phyloP scores from a whole-genome alignment of 2,113 vertebrate genomes.

The Xiphorhynchus elegans region DNA sequence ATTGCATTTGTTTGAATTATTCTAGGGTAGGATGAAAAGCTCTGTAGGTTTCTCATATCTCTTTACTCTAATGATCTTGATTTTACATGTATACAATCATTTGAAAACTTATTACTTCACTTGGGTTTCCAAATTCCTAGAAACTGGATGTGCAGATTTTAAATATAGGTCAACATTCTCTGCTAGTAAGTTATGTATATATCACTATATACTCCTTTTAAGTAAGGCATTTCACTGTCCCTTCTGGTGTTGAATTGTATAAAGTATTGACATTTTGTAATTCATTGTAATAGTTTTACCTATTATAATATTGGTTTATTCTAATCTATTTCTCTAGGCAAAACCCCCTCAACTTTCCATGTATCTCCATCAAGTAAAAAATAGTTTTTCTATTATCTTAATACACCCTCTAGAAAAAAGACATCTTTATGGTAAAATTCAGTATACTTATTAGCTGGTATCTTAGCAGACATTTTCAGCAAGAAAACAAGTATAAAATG shows the following conservation, averaged over 20 bases:
- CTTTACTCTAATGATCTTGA: neutral
- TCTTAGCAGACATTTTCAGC: neutral
- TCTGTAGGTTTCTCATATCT: neutral
- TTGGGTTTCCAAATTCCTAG: neutral
- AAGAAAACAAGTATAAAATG: neutral
- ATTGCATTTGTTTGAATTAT: neutral
- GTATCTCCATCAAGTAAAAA: neutral
- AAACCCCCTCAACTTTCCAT: neutral
- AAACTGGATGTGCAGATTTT: neutral
- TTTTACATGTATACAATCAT: neutral
- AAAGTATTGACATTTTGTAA: neutral
- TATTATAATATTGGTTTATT: neutral
- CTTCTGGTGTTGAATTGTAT: neutral
- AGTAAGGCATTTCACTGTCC: neutral
- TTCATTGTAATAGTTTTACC: neutral
- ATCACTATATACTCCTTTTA: neutral
- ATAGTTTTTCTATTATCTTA: neutral
- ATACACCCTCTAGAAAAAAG: neutral
- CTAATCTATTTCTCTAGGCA: neutral
- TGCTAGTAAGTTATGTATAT: accelerated
- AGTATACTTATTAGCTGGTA: neutral
- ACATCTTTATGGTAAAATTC: neutral
- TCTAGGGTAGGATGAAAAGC: neutral
- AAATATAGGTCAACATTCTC: neutral
- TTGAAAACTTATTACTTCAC: neutral